Conservation (phyloP, 2,113 vertebrate genomes). For the Ameiurus melas region DNA sequence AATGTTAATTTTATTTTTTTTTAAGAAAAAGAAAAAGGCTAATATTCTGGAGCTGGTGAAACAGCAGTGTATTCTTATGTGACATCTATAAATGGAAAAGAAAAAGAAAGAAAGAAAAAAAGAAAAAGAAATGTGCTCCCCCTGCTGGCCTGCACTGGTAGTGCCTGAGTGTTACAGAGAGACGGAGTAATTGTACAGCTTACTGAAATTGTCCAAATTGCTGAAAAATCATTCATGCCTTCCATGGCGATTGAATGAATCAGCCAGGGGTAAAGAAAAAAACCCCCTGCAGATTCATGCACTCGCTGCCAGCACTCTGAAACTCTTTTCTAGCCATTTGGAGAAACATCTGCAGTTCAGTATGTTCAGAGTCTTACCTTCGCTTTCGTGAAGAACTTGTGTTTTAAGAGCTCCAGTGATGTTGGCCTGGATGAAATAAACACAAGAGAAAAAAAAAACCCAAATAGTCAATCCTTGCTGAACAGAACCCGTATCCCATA, state of each 20-base stretch:
- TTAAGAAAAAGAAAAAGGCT: too few relatives aligned
- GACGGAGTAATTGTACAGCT: not conserved
- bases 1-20: too few relatives aligned
- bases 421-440: slow-evolving; percentile 72
- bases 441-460: too few relatives aligned
- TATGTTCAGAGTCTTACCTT: slow-evolving; percentile 73
- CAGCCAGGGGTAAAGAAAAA: slow-evolving; percentile 7
- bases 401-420: slow-evolving; percentile 83
- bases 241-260: slow-evolving; percentile 45
- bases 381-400: slow-evolving; percentile 90
- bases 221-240: slow-evolving; percentile 56
- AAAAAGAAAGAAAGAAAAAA: not conserved
- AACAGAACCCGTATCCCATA: not conserved
- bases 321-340: not conserved
- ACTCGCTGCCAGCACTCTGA: slow-evolving; percentile 28
- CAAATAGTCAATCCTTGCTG: too few relatives aligned
- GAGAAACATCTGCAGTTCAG: not conserved
- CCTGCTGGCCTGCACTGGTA: slow-evolving; percentile 54
- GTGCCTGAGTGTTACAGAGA: not conserved
- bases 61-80: not conserved
- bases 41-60: too few relatives aligned
- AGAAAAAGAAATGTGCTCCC: slow-evolving; percentile 29
- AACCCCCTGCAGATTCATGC: not conserved
- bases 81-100: not conserved
- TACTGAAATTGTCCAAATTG: slow-evolving; percentile 33